These are phyloP conservation scores for Saccopteryx bilineata DNA, from an alignment of 2,113 vertebrate species.

Conservation along the genomic window DNA sequence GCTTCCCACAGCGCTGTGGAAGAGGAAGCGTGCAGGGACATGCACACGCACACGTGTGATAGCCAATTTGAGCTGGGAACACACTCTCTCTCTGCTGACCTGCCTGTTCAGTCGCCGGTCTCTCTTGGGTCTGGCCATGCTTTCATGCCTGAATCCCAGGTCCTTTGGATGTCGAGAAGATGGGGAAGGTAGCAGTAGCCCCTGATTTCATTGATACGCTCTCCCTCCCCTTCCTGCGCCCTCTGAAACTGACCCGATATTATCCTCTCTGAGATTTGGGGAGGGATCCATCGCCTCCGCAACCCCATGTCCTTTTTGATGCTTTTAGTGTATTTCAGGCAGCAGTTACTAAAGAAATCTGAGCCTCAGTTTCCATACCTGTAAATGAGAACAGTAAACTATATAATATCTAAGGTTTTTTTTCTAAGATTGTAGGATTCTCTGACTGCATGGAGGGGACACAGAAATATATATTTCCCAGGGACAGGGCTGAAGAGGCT, in stretches of 20 bases:
- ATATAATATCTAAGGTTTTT: not conserved
- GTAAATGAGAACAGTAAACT: constrained; percentile 26
- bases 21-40: constrained; percentile 45
- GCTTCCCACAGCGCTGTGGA: not conserved
- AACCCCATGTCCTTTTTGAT: not conserved
- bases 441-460: not conserved
- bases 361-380: constrained; percentile 32
- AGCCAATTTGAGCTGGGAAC: not conserved
- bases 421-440: not conserved
- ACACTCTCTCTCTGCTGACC: constrained; percentile 14
- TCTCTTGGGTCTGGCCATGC: not conserved
- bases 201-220: not conserved
- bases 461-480: not conserved
- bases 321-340: not conserved
- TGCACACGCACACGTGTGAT: not conserved
- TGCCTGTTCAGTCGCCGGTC: not conserved
- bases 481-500: not conserved
- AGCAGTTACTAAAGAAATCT: not conserved
- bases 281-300: not conserved
- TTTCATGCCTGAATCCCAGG: not conserved
- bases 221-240: not conserved
- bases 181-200: not conserved
- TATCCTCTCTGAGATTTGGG: not conserved
- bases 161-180: not conserved
- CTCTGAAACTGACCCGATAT: not conserved